These are phyloP conservation scores for Rhinichthys klamathensis DNA, from an alignment of 2,113 vertebrate genomes.

Conservation along the genomic window DNA sequence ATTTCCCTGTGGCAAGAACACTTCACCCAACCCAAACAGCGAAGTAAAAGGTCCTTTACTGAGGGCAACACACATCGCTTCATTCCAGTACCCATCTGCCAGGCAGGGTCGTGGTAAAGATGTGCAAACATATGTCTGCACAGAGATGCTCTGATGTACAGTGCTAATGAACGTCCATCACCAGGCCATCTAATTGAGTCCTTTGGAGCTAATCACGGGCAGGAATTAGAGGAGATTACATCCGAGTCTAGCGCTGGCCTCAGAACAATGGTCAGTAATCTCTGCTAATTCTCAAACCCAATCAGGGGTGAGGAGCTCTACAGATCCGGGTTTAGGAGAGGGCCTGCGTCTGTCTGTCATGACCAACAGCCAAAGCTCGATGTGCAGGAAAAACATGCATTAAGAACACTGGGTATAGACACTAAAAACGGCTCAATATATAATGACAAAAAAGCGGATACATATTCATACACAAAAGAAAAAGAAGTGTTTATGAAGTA, in stretches of 20 bases:
- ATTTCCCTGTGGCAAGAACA: constrained; percentile 10
- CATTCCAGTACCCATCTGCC: background rate
- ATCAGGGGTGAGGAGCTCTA: constrained; percentile 63
- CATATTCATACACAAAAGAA: background rate
- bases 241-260: constrained; percentile 50
- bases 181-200: constrained; percentile 70
- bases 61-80: constrained; percentile 1
- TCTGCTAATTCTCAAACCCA: constrained; percentile 69
- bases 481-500: too few species aligned
- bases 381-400: background rate
- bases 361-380: background rate
- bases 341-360: constrained; percentile 38
- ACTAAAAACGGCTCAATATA: background rate
- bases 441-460: background rate
- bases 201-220: constrained; percentile 68
- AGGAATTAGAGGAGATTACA: constrained; percentile 73
- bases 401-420: background rate
- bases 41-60: background rate
- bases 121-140: constrained; percentile 4
- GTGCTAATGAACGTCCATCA: constrained; percentile 48
- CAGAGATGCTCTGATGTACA: background rate
- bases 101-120: background rate
- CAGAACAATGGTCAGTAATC: constrained; percentile 73
- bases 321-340: constrained; percentile 25
- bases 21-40: background rate